These are phyloP conservation scores for Drosophila differens DNA, from an alignment of 2,888 invertebrate species.

Conservation along the genomic window DNA sequence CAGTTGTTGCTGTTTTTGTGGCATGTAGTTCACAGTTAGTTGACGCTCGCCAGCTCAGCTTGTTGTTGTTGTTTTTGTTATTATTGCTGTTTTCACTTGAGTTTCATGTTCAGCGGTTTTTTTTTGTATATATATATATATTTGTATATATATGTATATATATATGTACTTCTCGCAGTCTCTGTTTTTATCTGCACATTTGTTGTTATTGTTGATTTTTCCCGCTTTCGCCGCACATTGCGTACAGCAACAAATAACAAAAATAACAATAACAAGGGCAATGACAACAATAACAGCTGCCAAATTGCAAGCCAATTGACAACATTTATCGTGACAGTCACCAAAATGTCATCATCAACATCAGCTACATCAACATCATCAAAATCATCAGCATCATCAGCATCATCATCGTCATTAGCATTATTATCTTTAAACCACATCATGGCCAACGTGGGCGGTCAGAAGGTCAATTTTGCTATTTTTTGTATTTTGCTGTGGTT, in stretches of 20 bases:
- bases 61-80: constrained; percentile 36
- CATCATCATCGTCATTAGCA: constrained; percentile 41
- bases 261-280: constrained; percentile 51
- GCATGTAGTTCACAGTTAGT: constrained; percentile 66
- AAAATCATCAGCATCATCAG: constrained; percentile 28
- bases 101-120: constrained; percentile 58
- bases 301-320: constrained; percentile 64
- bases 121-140: background rate
- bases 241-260: constrained; percentile 30
- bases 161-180: constrained; percentile 38
- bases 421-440: constrained; percentile 37
- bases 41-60: constrained; percentile 51
- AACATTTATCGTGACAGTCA: constrained; percentile 56
- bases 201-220: constrained; percentile 51
- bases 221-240: constrained; percentile 53
- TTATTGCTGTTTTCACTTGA: constrained; percentile 58
- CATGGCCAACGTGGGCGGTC: constrained; percentile 58
- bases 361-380: constrained; percentile 29
- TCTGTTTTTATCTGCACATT: constrained; percentile 70
- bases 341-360: constrained; percentile 42
- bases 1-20: constrained; percentile 59
- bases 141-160: background rate
- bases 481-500: constrained; percentile 5
- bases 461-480: constrained; percentile 55
- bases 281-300: constrained; percentile 59